Conservation (phyloP, 2,113 vertebrate species). For the Edolisoma coerulescens region DNA sequence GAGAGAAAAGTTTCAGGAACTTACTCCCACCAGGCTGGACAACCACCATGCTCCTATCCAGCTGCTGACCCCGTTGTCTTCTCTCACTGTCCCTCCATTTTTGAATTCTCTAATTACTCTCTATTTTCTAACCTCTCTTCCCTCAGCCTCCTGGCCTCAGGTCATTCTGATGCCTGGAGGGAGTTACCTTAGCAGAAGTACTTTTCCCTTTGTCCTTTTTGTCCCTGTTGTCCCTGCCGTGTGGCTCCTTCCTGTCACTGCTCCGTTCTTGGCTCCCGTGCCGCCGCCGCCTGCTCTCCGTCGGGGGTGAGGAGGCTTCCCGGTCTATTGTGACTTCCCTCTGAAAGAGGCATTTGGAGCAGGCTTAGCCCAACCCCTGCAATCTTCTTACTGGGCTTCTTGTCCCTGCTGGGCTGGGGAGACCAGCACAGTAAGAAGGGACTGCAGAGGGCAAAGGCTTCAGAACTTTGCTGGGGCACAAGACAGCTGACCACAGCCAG, state of each 20-base stretch:
- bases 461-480: not conserved
- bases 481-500: not conserved
- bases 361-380: not conserved
- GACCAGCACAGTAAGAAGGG: not conserved
- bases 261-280: constrained; percentile 64
- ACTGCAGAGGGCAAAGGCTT: not conserved
- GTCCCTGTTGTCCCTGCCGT: constrained; percentile 70
- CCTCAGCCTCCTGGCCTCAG: not conserved
- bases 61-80: not conserved
- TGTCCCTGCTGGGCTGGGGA: not conserved
- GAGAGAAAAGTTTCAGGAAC: not conserved
- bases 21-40: not conserved
- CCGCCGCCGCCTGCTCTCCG: constrained; percentile 59
- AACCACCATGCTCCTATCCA: not conserved
- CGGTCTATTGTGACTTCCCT: constrained; percentile 73
- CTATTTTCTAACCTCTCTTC: not conserved
- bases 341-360: constrained; percentile 48
- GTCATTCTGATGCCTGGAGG: not conserved
- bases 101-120: not conserved
- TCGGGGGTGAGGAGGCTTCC: constrained; percentile 62
- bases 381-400: not conserved
- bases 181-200: constrained; percentile 61
- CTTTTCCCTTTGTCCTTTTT: constrained; percentile 69
- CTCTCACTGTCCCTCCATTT: not conserved
- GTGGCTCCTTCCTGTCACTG: constrained; percentile 66